Base-by-base conservation (phyloP, 2,888 invertebrate species). In the Diabrotica balteata region DNA sequence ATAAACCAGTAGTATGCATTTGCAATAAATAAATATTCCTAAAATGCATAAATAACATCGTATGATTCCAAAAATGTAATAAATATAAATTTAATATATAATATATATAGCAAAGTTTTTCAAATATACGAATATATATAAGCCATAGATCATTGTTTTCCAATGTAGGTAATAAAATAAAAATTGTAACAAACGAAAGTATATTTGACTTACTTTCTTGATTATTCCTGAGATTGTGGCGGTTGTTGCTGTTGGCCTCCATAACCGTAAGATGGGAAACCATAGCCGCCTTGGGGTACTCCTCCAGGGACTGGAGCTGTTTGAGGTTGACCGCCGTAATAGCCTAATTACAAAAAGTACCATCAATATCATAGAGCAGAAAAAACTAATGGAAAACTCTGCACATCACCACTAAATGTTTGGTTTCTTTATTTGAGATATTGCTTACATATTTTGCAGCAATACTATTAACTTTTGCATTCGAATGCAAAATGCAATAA, bases 211-310 rank as follows among this genome's bases (percentile, higher is more conserved):
- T 67, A 72, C 67, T 61, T 57, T 60, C 63, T 47, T 59, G 53
- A 59, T 60, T 76, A 60, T 47, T 79, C 79, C 66, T 75, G 77
- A 44, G 72, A 65, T 54, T 64, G 71, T 9, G 77, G 73, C 8
- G 70, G 75, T 49, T 73, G 75, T 6, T 76, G 73, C 17, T 75
- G 73, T 62, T 79, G 80, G 9, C 75, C 82, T n/a, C 84, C 84
- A 70, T 85, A 84, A 52, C 82, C 83, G 69, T 86, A 86, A 22
- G 82, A 82, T 11, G 85, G 83, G 75, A 84, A 86, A 59, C 83
- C 82, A 69, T 85, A 86, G 61, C 82, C 83, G 54, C 81, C 81
- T 71, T 84, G 85, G 8, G 83, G 82, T 43, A 82, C 82, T 52
- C 79, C 79, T 8, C 76, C 77, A 32, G 81, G 81, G 10, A 81